Percentiles rank a stretch among this genome's conserved stretches.
Conservation (phyloP, 1,140 invertebrate genomes). For the Melitaea cinxia region DNA sequence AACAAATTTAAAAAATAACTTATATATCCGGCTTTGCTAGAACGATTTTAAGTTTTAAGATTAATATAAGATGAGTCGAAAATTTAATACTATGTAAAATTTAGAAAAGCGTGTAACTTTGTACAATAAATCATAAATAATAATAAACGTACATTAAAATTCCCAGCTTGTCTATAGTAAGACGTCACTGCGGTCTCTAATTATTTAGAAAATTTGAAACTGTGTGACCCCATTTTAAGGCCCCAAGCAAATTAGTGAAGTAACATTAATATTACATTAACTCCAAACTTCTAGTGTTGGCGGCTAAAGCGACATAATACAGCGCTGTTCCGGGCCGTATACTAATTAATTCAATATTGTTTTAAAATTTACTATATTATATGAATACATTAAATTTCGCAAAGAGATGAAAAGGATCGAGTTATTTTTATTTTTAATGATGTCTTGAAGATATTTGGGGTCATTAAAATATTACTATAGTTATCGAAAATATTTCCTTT, state of each 20-base stretch:
- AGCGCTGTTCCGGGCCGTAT: constrained; percentile 18
- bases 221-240: constrained; percentile 59
- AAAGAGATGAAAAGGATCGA: neutral
- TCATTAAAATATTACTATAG: neutral
- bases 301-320: constrained; percentile 47
- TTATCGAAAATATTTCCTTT: neutral
- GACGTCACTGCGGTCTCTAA: constrained; percentile 49
- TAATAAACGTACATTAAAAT: neutral
- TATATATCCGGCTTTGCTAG: no score
- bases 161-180: constrained; percentile 39
- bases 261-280: constrained; percentile 73
- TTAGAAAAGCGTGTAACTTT: no score
- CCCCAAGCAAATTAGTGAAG: constrained; percentile 62
- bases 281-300: constrained; percentile 49
- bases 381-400: neutral
- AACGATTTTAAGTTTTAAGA: no score
- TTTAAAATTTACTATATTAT: constrained; percentile 12
- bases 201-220: constrained; percentile 72
- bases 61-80: no score
- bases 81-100: no score
- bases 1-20: no score
- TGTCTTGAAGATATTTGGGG: neutral
- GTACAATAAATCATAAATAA: neutral
- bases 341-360: constrained; percentile 37
- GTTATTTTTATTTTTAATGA: neutral